These are phyloP conservation scores for Bufo gargarizans DNA, from an alignment of 2,113 vertebrate species.

Conservation along the genomic window DNA sequence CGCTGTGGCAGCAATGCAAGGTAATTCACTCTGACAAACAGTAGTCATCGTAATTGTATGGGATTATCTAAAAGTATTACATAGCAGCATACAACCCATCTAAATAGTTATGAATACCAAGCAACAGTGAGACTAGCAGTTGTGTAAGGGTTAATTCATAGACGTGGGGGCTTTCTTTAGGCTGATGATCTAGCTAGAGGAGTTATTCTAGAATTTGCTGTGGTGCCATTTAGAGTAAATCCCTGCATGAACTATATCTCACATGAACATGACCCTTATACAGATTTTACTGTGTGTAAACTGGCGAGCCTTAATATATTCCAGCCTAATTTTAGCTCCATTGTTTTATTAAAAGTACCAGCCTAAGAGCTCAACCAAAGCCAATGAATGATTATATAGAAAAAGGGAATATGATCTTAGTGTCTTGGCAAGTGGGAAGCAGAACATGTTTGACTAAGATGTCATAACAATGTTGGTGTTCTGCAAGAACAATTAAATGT, in stretches of 20 bases:
- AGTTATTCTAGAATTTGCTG: not conserved
- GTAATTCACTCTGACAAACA: no score
- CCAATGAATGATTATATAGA: conserved; percentile 54
- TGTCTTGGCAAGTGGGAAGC: conserved; percentile 51
- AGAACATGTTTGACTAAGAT: conserved; percentile 54
- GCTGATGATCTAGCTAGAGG: not conserved
- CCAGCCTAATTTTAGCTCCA: conserved; percentile 41
- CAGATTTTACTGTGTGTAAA: conserved; percentile 15
- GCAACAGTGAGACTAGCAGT: no score
- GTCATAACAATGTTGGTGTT: conserved; percentile 58
- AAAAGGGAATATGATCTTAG: conserved; percentile 57
- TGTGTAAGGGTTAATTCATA: not conserved
- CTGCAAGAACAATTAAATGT: conserved; percentile 58
- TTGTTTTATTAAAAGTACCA: conserved; percentile 49
- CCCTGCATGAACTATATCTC: not conserved
- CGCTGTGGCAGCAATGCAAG: no score
- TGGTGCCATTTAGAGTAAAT: not conserved
- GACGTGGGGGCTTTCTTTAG: not conserved
- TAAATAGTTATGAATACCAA: not conserved
- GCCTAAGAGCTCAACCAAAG: conserved; percentile 45
- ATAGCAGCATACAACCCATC: no score
- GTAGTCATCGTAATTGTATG: no score
- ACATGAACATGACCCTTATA: not conserved
- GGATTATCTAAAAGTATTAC: no score
- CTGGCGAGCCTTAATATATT: conserved; percentile 13